Evolutionary conservation across 2,113 vertebrate species (phyloP), one percentile per base, ranked within the genome.

Genomic region (Leucopternis melanops): DNA sequence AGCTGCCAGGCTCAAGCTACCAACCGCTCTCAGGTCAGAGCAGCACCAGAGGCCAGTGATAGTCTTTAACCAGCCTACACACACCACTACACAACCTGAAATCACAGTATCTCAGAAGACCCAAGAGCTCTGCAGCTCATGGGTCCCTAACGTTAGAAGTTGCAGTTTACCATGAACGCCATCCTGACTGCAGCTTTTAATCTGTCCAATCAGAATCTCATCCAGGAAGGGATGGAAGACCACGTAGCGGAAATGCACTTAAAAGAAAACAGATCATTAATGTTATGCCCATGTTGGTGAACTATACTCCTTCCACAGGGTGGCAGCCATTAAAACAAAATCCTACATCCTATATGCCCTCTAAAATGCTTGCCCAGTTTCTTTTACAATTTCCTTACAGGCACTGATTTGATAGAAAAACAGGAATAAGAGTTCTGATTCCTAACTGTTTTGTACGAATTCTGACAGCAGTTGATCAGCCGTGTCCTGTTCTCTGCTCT

Each of bases 161-260:
- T 18, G 6, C 0, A 4, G 4, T 92, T 98, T 96, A 99, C 99
- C 99, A 0, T 99, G 98, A 66, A 99, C 99, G 12, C 99, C 99
- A 78, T 99, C 99, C 34, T 98, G 99, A 87, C 99, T 99, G 98
- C 99, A 99, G 97, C 99, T 99, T 97, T 99, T 99, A 84, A 99
- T 99, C 95, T 99, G 99, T 34, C 99, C 99, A 2, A 99, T 96
- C 74, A 99, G 97, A 70, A 99, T 99, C 98, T 99, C 99, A 4
- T 99, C 99, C 95, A 99, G 98, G 96, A 99, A 99, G 0, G 99
- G 99, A 81, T 99, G 99, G 96, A 99, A 99, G 59, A 99, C 99
- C 70, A 99, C 99, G 0, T 99, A 99, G 63, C 99, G 98, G 93
- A 99, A 99, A 94, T 99, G 98, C 86, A 99, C 99, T 99, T 94